Percentiles rank a stretch among this genome's conserved stretches.
Evolutionary conservation across 1,140 invertebrate species (phyloP).

Genomic region (Glossosoma conforme): DNA sequence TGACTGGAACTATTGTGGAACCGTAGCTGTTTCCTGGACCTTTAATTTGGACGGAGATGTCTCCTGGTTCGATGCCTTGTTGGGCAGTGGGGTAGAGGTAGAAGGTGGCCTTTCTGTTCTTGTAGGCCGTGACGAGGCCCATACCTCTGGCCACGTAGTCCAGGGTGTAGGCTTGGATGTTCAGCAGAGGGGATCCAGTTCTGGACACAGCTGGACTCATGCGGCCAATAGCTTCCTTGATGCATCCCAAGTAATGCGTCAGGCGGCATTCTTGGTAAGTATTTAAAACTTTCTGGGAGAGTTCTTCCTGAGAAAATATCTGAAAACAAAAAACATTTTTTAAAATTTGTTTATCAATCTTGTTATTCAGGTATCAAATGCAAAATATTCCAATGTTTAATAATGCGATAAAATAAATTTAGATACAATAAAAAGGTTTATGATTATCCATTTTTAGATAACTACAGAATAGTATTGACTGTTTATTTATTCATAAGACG

Average conservation of each 20-base stretch:
- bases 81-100: conserved; percentile 49
- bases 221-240: conserved; percentile 45
- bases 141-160: conserved; percentile 54
- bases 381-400: no score
- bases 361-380: no score
- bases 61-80: conserved; percentile 45
- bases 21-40: conserved; percentile 46
- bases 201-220: conserved; percentile 42
- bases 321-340: conserved; percentile 36
- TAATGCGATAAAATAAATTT: no score
- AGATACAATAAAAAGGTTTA: no score
- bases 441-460: no score
- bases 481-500: no score
- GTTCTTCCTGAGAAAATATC: conserved; percentile 51
- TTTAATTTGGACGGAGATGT: conserved; percentile 46
- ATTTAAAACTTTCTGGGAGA: conserved; percentile 43
- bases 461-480: no score
- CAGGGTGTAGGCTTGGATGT: conserved; percentile 39
- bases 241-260: conserved; percentile 44
- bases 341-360: no score
- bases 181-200: conserved; percentile 33
- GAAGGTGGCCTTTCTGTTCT: conserved; percentile 47
- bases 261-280: conserved; percentile 51
- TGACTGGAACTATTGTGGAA: conserved; percentile 40
- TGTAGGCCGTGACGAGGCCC: conserved; percentile 50